A percentile compares a stretch with the other conserved stretches of the same genome.
These are phyloP conservation scores for Gambusia yucatana DNA, from an alignment of 2,797 vertebrate genomes.

Conservation along the genomic window DNA sequence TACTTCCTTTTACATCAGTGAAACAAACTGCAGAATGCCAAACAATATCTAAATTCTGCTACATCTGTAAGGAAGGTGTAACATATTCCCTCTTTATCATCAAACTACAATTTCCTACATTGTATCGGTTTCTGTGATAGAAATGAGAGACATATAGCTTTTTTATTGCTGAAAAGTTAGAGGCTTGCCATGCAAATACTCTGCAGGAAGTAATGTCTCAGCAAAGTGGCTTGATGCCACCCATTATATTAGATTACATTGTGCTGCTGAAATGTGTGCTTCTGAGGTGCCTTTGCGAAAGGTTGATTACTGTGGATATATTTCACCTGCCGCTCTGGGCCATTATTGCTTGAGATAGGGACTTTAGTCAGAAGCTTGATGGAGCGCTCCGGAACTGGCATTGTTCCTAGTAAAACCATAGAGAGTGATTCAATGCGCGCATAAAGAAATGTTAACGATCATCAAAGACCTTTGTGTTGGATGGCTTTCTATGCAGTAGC, in stretches of 20 bases:
- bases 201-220: constrained; percentile 84
- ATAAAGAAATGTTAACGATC: constrained; percentile 84
- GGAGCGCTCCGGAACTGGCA: constrained; percentile 84
- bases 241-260: constrained; percentile 84
- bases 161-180: constrained; percentile 65
- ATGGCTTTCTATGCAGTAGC: constrained; percentile 62
- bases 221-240: constrained; percentile 84
- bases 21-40: constrained; percentile 16
- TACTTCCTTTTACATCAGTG: constrained; percentile 16
- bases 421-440: constrained; percentile 82
- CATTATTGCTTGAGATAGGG: constrained; percentile 88
- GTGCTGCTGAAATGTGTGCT: constrained; percentile 86
- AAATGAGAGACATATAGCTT: constrained; percentile 45
- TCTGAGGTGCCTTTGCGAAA: constrained; percentile 90
- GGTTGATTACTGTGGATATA: constrained; percentile 93
- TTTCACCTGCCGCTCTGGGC: constrained; percentile 91
- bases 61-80: constrained; percentile 7
- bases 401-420: constrained; percentile 84
- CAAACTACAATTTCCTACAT: constrained; percentile 34
- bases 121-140: constrained; percentile 35
- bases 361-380: constrained; percentile 87
- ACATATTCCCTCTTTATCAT: constrained; percentile 31
- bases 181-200: constrained; percentile 71
- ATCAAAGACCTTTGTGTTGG: constrained; percentile 78
- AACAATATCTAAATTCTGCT: constrained; percentile 9